These are phyloP conservation scores for Lipophrys pholis DNA, from an alignment of 2,113 vertebrate species.

Conservation along the genomic window DNA sequence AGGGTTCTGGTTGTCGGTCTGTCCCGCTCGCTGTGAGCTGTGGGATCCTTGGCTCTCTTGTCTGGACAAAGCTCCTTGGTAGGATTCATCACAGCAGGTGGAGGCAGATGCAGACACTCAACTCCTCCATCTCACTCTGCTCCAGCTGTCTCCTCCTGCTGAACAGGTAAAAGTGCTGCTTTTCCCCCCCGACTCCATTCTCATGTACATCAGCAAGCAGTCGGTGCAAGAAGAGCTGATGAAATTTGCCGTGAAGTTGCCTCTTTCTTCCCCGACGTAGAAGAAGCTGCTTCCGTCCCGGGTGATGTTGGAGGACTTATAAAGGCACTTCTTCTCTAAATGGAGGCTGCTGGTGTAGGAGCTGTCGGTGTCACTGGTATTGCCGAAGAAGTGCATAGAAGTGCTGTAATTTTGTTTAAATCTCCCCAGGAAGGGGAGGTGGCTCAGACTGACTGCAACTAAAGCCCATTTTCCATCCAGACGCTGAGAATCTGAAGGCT, in stretches of 20 bases:
- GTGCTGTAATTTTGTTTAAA: slow-evolving; percentile 26
- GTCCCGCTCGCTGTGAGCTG: background rate
- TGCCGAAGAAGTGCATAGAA: background rate
- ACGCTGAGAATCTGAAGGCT: slow-evolving; percentile 20
- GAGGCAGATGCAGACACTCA: slow-evolving; percentile 44
- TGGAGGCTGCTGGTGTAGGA: slow-evolving; percentile 1
- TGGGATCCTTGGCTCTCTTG: background rate
- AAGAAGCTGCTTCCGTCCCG: slow-evolving; percentile 41
- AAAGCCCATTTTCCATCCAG: slow-evolving; percentile 49
- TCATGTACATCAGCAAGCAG: slow-evolving; percentile 45
- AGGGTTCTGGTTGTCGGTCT: no score
- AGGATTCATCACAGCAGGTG: slow-evolving; percentile 48
- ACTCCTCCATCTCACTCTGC: slow-evolving; percentile 49
- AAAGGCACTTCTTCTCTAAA: background rate
- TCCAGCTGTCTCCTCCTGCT: slow-evolving; percentile 56
- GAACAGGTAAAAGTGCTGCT: slow-evolving; percentile 36
- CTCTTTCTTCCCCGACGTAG: background rate
- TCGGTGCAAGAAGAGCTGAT: slow-evolving; percentile 40
- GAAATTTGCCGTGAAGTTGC: slow-evolving; percentile 22
- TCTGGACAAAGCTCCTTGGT: slow-evolving; percentile 48
- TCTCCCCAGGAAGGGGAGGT: background rate
- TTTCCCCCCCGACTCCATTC: background rate
- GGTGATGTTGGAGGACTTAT: slow-evolving; percentile 6
- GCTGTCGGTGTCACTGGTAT: background rate
- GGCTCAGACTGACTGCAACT: slow-evolving; percentile 37